These are phyloP conservation scores for Syngnathus scovelli DNA, from an alignment of 2,113 vertebrate genomes.

Conservation along the genomic window DNA sequence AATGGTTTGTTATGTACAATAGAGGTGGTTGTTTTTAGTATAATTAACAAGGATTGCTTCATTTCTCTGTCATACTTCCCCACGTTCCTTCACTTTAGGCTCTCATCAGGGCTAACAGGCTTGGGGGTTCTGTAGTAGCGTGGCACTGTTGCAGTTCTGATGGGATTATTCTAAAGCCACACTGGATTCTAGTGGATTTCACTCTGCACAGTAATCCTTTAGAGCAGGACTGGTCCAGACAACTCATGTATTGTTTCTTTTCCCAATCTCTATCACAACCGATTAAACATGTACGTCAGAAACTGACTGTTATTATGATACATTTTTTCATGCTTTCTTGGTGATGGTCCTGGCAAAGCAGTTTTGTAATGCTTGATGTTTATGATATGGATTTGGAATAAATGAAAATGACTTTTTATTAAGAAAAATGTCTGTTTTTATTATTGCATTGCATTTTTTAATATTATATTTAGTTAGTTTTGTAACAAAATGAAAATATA, in stretches of 20 bases:
- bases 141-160: constrained; percentile 74
- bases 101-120: constrained; percentile 82
- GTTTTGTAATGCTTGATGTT: constrained; percentile 54
- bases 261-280: constrained; percentile 33
- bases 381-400: constrained; percentile 60
- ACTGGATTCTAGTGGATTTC: constrained; percentile 79
- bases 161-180: constrained; percentile 81
- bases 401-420: constrained; percentile 49
- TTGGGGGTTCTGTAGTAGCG: constrained; percentile 78
- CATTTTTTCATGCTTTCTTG: constrained; percentile 48
- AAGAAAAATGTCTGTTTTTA: constrained; percentile 30
- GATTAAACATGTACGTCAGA: constrained; percentile 33
- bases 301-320: constrained; percentile 43
- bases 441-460: no score
- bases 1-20: constrained; percentile 36
- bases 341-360: constrained; percentile 25
- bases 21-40: constrained; percentile 38
- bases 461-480: neutral
- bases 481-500: neutral
- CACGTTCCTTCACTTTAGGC: constrained; percentile 72
- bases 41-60: constrained; percentile 57
- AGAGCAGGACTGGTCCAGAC: constrained; percentile 59
- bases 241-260: constrained; percentile 44
- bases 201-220: constrained; percentile 72
- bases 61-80: constrained; percentile 60